Evolutionary conservation across 37 sponge, comb jelly and placozoan species (phyloP), one percentile per base, ranked within the genome.

Genomic region (Sycon ciliatum): DNA sequence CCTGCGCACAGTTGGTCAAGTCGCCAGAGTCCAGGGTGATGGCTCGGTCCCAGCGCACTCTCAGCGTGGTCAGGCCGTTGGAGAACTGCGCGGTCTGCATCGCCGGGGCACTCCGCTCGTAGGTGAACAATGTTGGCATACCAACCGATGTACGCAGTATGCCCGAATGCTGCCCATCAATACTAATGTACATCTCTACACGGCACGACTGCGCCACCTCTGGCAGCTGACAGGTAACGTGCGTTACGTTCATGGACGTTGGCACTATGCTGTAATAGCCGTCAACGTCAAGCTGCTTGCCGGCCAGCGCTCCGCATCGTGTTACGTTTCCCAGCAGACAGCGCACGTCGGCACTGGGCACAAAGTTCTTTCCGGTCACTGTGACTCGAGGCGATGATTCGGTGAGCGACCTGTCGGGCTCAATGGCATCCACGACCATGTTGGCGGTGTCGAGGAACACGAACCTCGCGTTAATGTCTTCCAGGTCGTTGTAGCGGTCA

Each of bases 151-250:
- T 34, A 5, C 24, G 56, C 0, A 83, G 36, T 23, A 60, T 36
- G 1, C 92, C 92, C 34, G 82, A 76, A 6, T 2, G 34, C 39
- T 91, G 87, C 1, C 87, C 87, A 67, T 91, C 82, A 0, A 87
- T 28, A 27, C 71, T 56, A 3, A 91, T 76, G 1, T 28, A 38
- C 22, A 87, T 53, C 0, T 55, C 78, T 4, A 84, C 77, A 32
- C 67, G 72, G 60, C 92, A 91, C 1, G 84, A 81, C 38, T 28
- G 16, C 0, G 31, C n/a, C n/a, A 84, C 68, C 18, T 73, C 55
- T 9, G 92, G 92, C 4, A 91, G 33, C 30, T 32, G 37, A 58
- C 92, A 91, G 1, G 60, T 34, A n/a, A 79, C 33, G 23, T 54
- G 56, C 9, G 78, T 33, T 0, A 28, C 11, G 39, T 56, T 71